Evolutionary conservation across 2,797 vertebrate genomes (phyloP), one percentile per base, ranked within the genome.

Genomic region (Erpetoichthys calabaricus): DNA sequence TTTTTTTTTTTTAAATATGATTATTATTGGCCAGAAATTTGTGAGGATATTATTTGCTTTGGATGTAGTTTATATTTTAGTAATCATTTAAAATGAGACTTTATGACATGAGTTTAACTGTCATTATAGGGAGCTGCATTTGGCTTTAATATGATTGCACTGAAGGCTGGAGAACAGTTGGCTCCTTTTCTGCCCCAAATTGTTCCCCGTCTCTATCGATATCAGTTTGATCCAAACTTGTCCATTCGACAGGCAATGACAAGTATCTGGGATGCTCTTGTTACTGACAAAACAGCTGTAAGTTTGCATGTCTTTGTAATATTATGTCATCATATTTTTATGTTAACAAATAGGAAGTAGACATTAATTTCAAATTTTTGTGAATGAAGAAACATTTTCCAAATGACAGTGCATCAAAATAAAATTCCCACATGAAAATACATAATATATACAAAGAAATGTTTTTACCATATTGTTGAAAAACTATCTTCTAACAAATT

Each of bases 171-270:
- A 44, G 96, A 98, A 65, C 95, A 98, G 60, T 81, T 99, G 60
- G 83, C 91, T 64, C 91, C 93, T 0, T 97, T 91, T 70, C 78
- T 98, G 67, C 86, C 93, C 5, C 91, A 95, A 62, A 75, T 98
- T 3, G 88, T 99, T 62, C 96, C 96, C 4, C 91, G 96, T 6
- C 90, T 98, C 53, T 98, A 98, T 70, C 89, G 94, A 61, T 99
- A 98, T 66, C 96, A 97, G 77, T 98, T 99, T 80, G 96, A 99
- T 68, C 96, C 96, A 56, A 99, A 98, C 75, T 74, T 94, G 72
- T 87, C 84, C 64, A 91, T 99, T 69, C 89, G 96, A 45, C 92
- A 96, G 71, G 93, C 96, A 53, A 99, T 99, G 96, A 98, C 90
- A 56, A 96, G 93, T 79, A 99, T 99, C 79, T 98, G 96, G 96